Evolutionary conservation across 1,140 invertebrate genomes (phyloP), one percentile per base, ranked within the genome.

Genomic region (Coelopa frigida): DNA sequence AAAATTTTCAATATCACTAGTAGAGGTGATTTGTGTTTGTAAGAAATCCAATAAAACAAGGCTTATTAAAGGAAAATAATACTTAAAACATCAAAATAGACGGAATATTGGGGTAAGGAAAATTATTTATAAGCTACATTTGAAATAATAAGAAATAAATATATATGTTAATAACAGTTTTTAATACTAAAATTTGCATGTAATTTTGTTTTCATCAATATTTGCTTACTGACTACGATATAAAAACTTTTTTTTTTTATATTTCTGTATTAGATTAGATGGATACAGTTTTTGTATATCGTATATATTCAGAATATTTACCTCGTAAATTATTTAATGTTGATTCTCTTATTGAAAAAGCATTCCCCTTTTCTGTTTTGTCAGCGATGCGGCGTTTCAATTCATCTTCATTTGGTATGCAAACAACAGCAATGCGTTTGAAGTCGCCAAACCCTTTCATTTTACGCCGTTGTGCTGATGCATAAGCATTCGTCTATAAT

Each of bases 291-390:
- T 53, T 46, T 59, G 52, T 65, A 46, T 55, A 57, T 44, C 24
- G 54, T 49, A 63, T 48, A 23, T 8, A 22, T 39, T 39, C 17
- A 43, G 14, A 59, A 68, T 61, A 65, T 67, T 62, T 71, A 94
- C 91, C 90, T 91, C 94, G 94, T 86, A 95, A 92, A 75, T 94
- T 90, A 72, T 89, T 76, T 58, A 94, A 76, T 58, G 87, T 85
- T 61, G 78, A 81, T 73, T 94, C 89, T 59, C 89, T 87, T 68
- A 94, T 83, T 62, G 89, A 87, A 81, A 93, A 94, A 57, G 58
- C 60, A 72, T 87, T 87, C 73, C 91, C 87, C 66, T 84, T 80
- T 64, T 83, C 78, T 72, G 87, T 82, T 61, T 84, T 81, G 64
- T 83, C 79, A 53, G 78, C 76, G 71, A 81, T 78, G 50, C 93